Base-by-base conservation (phyloP, 1,140 invertebrate genomes). In the Sycophila sp. region DNA sequence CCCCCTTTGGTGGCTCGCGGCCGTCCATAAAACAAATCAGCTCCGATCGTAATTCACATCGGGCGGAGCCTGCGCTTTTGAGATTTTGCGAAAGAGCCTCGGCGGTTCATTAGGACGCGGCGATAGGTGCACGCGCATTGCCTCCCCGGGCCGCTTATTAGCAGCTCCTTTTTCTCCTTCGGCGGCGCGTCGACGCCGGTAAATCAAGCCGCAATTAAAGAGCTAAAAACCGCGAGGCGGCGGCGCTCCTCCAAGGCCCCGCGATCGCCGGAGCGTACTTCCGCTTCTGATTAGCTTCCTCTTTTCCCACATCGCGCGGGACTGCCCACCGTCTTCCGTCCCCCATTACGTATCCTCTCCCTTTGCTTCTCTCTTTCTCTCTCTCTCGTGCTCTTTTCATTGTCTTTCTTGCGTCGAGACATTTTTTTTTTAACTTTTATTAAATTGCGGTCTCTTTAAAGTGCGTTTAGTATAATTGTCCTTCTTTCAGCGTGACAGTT, bases 281-380 rank as follows among this genome's bases (percentile, higher is more conserved):
- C 84, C 84, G 83, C 81, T 86, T 84, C 82, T 85, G 83, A 85
- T 84, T 86, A 86, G 82, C 83, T 85, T 85, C 85, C 83, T 84
- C 70, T 85, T 85, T 85, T 85, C 83, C 81, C 84, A 84, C 76
- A 80, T 80, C 72, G 75, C 78, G 73, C 53, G 70, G 72, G 71
- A 58, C 67, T 58, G n/a, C n/a, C 71, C 62, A 45, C 34, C 26
- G 26, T 22, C 64, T 2, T 58, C 70, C 70, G 68, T 69, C 58
- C 22, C 17, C 45, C 26, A 42, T 72, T 68, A 58, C 71, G 51
- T 64, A n/a, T n/a, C n/a, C n/a, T n/a, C n/a, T n/a, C n/a, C 64
- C 70, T 74, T 73, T 68, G 36, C 42, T 42, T 72, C 63, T 62
- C 28, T 47, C 32, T 60, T 26, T 49, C 49, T 55, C 40, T 38